Evolutionary conservation across 2,113 vertebrate species (phyloP).

Genomic region (Aix galericulata): DNA sequence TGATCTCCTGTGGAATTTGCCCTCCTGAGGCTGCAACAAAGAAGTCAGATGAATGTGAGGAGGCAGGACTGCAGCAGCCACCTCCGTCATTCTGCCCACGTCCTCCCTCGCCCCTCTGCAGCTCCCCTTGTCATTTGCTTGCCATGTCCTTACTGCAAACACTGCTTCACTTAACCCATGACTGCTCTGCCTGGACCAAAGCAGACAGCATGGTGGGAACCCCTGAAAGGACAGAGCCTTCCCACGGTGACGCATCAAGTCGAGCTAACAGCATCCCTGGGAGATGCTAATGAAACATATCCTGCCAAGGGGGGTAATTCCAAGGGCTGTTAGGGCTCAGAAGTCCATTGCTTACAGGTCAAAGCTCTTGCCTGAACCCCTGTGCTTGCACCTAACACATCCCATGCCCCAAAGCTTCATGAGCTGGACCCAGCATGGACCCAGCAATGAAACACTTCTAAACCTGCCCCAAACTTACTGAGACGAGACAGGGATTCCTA

Average conservation of each 20-base stretch:
- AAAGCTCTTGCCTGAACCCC: fast-evolving
- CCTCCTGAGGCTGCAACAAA: conserved; percentile 53
- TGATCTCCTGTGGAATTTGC: conserved; percentile 55
- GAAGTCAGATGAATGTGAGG: background rate
- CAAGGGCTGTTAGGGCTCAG: background rate
- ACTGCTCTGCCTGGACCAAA: background rate
- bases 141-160: background rate
- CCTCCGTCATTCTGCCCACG: background rate
- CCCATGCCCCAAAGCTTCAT: background rate
- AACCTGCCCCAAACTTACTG: background rate
- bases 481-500: background rate
- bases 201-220: background rate
- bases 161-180: background rate
- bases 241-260: background rate
- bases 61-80: background rate
- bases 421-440: background rate
- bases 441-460: background rate
- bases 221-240: background rate
- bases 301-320: background rate
- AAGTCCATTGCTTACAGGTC: background rate
- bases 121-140: background rate
- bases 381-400: background rate
- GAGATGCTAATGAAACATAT: conserved; percentile 5
- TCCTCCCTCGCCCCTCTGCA: background rate
- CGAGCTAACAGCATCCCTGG: background rate